Evolutionary conservation across 1,140 invertebrate genomes (phyloP).

Genomic region (Bombus ignitus): DNA sequence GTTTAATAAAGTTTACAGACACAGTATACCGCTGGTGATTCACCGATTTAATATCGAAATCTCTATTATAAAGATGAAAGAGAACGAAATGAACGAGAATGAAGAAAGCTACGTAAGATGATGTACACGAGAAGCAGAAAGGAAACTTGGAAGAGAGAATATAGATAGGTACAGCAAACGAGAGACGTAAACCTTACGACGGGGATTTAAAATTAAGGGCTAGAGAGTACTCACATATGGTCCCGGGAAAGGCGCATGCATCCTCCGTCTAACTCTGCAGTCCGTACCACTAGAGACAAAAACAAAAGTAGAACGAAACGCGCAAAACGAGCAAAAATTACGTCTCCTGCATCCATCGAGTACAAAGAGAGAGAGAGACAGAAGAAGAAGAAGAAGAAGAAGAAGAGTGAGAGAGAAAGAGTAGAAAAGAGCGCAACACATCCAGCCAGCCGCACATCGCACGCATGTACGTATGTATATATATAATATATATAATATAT

Average conservation of each 20-base stretch:
- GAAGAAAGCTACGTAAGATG: background rate
- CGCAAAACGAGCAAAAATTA: constrained; percentile 70
- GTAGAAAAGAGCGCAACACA: constrained; percentile 69
- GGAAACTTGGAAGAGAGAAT: background rate
- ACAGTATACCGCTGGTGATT: background rate
- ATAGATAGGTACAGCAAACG: background rate
- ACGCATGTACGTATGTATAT: constrained; percentile 59
- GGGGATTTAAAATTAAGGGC: constrained; percentile 72
- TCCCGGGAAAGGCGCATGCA: constrained; percentile 83
- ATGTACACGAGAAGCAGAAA: constrained; percentile 4
- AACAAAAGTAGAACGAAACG: constrained; percentile 80
- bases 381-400: background rate
- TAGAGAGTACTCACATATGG: constrained; percentile 81
- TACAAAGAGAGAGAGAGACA: constrained; percentile 34
- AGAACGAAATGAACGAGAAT: no score
- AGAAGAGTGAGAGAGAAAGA: background rate
- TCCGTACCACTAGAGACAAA: constrained; percentile 83
- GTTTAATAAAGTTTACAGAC: no score
- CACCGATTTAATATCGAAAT: background rate
- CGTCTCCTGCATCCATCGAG: constrained; percentile 59
- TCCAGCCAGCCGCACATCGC: constrained; percentile 73
- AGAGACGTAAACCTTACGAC: constrained; percentile 19
- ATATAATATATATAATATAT: background rate
- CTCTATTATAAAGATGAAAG: background rate
- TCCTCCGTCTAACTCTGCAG: constrained; percentile 84